Base-by-base conservation (phyloP, 2,797 vertebrate genomes). In the Gallirallus australis region DNA sequence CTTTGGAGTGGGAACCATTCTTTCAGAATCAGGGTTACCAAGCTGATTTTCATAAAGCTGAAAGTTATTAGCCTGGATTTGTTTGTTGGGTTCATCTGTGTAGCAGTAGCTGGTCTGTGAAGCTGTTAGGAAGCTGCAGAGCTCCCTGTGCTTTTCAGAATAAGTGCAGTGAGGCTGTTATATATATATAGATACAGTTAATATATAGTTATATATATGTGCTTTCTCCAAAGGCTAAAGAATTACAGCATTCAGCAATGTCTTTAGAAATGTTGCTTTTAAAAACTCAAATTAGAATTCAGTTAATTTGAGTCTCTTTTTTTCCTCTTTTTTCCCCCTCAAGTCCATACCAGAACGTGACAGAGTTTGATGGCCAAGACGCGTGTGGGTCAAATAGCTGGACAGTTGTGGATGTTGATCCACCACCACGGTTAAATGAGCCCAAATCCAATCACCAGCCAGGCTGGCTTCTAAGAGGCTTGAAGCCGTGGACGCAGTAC, bases 401-500 rank as follows among this genome's bases (percentile, higher is more conserved):
- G 99, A 98, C 98, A 3, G 99, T 99, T 7, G 98, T 99, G 19
- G 99, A 99, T 53, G 98, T 99, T 5, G 99, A 99, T 9, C 98
- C 99, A 0, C 99, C 99, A 0, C 68, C 86, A 3, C 98, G 99
- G 9, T 91, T 98, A 8, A 96, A 98, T 0, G 99, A 99, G 6
- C 93, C 96, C 86, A 99, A 98, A 85, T 97, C 97, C 6, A 97
- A 97, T n/a, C 91, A 83, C 2, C 98, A 99, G 31, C 99, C 99
- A 0, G 99, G 99, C 0, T 98, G 98, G 97, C 97, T 99, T 39
- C 98, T 99, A 94, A 96, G 98, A n/a, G 97, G 98, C 7, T 88
- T 99, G 82, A 99, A 99, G 94, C 99, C 99, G 15, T 99, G 99
- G 99, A 99, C 99, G 0, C 99, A 99, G 86, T 99, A 99, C 1